These are phyloP conservation scores for Gryon sp. DNA, from an alignment of 1,140 invertebrate genomes.

Conservation along the genomic window DNA sequence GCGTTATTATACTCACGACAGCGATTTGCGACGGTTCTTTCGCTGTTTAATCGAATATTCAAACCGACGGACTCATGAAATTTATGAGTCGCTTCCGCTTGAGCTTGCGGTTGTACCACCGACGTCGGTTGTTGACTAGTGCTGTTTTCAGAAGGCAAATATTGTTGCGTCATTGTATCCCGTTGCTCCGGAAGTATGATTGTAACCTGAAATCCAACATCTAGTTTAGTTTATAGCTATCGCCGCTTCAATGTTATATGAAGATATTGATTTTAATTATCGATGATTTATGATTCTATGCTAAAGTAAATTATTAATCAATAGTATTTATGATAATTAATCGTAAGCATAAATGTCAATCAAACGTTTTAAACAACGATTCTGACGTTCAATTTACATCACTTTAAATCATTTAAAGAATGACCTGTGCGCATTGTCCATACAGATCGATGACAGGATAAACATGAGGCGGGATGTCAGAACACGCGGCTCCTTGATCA, in stretches of 20 bases:
- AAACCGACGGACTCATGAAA: constrained; percentile 87
- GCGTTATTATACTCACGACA: constrained; percentile 84
- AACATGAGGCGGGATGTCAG: constrained; percentile 88
- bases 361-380: too few relatives aligned
- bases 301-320: not conserved
- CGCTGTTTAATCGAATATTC: constrained; percentile 85
- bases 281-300: constrained; percentile 23
- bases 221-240: not conserved
- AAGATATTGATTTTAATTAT: constrained; percentile 6
- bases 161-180: constrained; percentile 75
- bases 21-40: constrained; percentile 84
- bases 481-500: constrained; percentile 93
- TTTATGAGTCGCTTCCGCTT: constrained; percentile 76
- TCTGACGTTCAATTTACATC: too few relatives aligned
- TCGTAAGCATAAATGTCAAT: too few relatives aligned
- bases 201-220: constrained; percentile 70
- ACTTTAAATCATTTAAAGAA: constrained; percentile 49
- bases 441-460: constrained; percentile 97
- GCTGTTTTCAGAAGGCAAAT: constrained; percentile 77
- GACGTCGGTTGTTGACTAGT: constrained; percentile 78
- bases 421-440: constrained; percentile 95
- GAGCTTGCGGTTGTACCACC: constrained; percentile 74
- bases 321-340: too few relatives aligned
- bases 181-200: constrained; percentile 76
- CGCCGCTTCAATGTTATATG: too few relatives aligned